Conservation (phyloP, 2,113 vertebrate species). For the Corythornis madagascariensis region DNA sequence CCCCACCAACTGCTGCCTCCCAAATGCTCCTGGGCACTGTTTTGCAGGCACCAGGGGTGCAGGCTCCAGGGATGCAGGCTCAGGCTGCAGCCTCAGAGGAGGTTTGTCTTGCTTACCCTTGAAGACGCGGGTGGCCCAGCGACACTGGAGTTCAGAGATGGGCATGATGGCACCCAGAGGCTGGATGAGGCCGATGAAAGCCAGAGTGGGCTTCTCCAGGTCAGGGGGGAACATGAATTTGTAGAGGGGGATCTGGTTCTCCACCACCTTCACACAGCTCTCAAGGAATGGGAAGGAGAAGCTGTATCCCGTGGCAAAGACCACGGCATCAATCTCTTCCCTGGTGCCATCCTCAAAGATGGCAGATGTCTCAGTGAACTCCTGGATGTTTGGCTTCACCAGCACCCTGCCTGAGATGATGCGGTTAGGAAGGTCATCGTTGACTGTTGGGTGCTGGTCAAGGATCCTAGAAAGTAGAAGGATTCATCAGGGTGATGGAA, state of each 20-base stretch:
- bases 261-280: conserved; percentile 67
- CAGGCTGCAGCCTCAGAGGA: neutral
- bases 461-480: conserved; percentile 64
- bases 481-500: neutral
- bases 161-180: conserved; percentile 85
- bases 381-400: conserved; percentile 81
- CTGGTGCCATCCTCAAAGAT: conserved; percentile 85
- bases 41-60: neutral
- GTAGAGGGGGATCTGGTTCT: conserved; percentile 79
- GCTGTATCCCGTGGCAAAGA: conserved; percentile 91
- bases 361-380: conserved; percentile 79
- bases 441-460: conserved; percentile 74
- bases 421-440: conserved; percentile 85
- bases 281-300: conserved; percentile 85
- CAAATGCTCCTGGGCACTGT: neutral
- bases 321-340: conserved; percentile 82
- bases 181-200: conserved; percentile 83
- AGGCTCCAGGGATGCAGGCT: neutral
- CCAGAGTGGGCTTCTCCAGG: conserved; percentile 83
- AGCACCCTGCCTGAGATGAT: conserved; percentile 83
- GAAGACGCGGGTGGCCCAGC: conserved; percentile 87
- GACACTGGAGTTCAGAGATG: conserved; percentile 86
- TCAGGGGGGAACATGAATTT: conserved; percentile 82
- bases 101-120: conserved; percentile 75
- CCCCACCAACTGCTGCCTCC: neutral